Base-by-base conservation (phyloP, 2,113 vertebrate genomes). In the Hemiscyllium ocellatum region DNA sequence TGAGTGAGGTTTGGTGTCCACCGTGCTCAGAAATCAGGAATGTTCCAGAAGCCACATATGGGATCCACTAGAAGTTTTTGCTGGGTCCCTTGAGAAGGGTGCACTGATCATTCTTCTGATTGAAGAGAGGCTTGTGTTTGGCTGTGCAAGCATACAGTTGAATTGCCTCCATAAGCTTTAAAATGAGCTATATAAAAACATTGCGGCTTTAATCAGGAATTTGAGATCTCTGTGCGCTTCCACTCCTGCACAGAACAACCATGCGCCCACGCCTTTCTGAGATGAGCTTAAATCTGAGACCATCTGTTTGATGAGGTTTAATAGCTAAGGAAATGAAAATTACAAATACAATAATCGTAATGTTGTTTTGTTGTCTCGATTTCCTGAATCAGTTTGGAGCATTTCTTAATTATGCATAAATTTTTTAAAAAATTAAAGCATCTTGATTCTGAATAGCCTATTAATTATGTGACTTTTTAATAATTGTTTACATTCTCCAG, bases 251-350 rank as follows among this genome's bases (percentile, higher is more conserved):
- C 65, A 68, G 61, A 69, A 42, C 69, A 42, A 42, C 61, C 68
- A 33, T 68, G 65, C 61, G 69, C 56, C 85, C 85, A 87, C 47
- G 47, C 86, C 52, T 94, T 94, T 66, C 90, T 69, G 29, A 69
- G 66, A 68, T n/a, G n/a, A 93, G 37, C 65, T 94, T 24, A 68
- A 66, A 68, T 94, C 91, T 94, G n/a, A 94, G 91, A 69, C 61
- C 65, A 69, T 94, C 66, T 94, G 65, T 33, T 94, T 37, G 61
- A n/a, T 94, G 65, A 94, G 91, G 91, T 94, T 91, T 94, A 94
- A 94, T 94, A 94, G 61, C 65, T 68, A 94, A 94, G 91, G 65
- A 94, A 94, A 66, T 94, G 65, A 94, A 68, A 56, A 94, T 37
- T 94, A 68, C 65, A 37, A 24, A 42, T 94, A 20, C 24, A 94